phyloP scores from a whole-genome alignment of 2,797 vertebrate genomes.

The Malacoctenus gilli region DNA sequence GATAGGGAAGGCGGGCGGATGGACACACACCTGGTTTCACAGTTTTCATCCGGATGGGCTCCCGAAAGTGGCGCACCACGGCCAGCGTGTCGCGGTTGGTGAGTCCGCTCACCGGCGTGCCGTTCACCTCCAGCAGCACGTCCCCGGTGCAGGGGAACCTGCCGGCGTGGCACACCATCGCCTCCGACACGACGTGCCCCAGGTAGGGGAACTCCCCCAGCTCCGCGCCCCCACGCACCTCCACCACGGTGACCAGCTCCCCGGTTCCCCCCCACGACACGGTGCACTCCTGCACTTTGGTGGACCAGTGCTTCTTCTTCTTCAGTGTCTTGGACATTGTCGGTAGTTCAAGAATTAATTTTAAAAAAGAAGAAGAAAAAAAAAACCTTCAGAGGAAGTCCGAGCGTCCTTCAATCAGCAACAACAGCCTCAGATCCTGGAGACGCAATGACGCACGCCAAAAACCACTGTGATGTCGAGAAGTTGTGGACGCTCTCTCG shows the following conservation, averaged over 20 bases:
- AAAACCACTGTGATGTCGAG: conserved; percentile 46
- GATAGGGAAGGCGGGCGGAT: not conserved
- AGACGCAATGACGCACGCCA: conserved; percentile 57
- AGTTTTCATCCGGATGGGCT: conserved; percentile 92
- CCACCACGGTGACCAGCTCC: conserved; percentile 80
- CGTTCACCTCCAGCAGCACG: conserved; percentile 96
- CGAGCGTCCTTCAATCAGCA: conserved; percentile 45
- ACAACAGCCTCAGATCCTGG: conserved; percentile 44
- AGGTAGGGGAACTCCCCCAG: conserved; percentile 90
- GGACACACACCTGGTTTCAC: conserved; percentile 89
- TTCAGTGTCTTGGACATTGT: conserved; percentile 96
- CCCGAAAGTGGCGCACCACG: conserved; percentile 94
- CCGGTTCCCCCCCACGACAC: conserved; percentile 88
- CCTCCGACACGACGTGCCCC: conserved; percentile 81
- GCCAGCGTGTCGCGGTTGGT: conserved; percentile 94
- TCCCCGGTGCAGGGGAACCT: conserved; percentile 86
- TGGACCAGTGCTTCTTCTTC: conserved; percentile 95
- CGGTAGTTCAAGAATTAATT: conserved; percentile 19
- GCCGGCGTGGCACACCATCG: conserved; percentile 81
- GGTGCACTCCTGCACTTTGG: conserved; percentile 93
- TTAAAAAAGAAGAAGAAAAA: too few relatives aligned
- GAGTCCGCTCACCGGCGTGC: conserved; percentile 95
- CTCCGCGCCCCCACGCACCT: conserved; percentile 89
- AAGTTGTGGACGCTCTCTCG: conserved; percentile 37
- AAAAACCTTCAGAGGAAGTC: conserved; percentile 36